Evolutionary conservation across 2,888 invertebrate genomes (phyloP), one percentile per base, ranked within the genome.

Genomic region (Plebejus argus): DNA sequence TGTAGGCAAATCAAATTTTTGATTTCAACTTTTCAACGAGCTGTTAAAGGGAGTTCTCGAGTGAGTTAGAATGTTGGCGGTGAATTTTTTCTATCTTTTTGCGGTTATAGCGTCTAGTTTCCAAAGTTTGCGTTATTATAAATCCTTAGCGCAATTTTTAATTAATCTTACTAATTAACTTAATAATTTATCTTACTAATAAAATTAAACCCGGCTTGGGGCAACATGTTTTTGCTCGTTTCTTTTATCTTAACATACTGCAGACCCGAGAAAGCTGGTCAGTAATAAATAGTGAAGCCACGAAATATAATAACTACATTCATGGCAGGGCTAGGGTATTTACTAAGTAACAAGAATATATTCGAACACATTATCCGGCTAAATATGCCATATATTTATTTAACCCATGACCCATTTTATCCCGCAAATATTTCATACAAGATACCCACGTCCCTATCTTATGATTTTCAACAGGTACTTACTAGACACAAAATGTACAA

Each of bases 21-120:
- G 74, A 74, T 74, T 74, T 74, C 74, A 74, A 74, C 74, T 74
- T 74, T 72, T 74, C 74, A 74, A 28, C 74, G 74, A 74, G 74
- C 74, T 74, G 74, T 74, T 74, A 74, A 74, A 74, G 53, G 15
- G 74, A 74, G 74, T 74, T 74, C 53, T 74, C 49, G 49, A 49
- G 20, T 74, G 74, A 74, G 74, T 74, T 74, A 53, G 49, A 39
- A 71, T 71, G 35, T 39, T 71, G 39, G 71, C 71, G 39, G 35
- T 71, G 71, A n/a, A 71, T 39, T 71, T 39, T 71, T 71, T 39
- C 15, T 71, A 20, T 39, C 39, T 39, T 39, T 39, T 71, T 39
- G 71, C 28, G 66, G 66, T 66, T 33, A 66, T 33, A 66, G 28
- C 61, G 61, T 61, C 66, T 66, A 66, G 66, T 66, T 66, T 66